A percentile compares a stretch with the other conserved stretches of the same genome.
Evolutionary conservation across 2,888 invertebrate species (phyloP).

Genomic region (Mythimna vitellina): DNA sequence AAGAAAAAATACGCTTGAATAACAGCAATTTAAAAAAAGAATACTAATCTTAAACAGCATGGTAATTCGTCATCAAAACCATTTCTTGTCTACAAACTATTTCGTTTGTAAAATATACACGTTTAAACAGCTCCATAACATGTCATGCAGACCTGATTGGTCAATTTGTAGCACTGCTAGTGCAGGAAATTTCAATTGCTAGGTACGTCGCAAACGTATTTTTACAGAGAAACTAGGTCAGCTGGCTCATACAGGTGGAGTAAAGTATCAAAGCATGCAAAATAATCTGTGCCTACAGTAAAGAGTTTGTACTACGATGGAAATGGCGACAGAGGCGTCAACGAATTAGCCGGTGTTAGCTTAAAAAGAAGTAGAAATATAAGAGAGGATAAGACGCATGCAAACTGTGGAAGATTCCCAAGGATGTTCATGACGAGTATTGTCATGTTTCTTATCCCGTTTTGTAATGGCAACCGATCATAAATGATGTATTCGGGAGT

Average conservation of each 20-base stretch:
- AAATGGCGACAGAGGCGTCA: conserved; percentile 8
- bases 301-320: background rate
- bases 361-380: background rate
- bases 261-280: conserved; percentile 28
- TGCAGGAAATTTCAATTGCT: conserved; percentile 65
- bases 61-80: background rate
- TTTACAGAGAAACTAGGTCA: conserved; percentile 59
- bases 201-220: conserved; percentile 55
- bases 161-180: conserved; percentile 53
- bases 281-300: conserved; percentile 23
- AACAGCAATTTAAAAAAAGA: no score
- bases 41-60: background rate
- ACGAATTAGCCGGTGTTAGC: background rate
- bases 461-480: background rate
- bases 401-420: background rate
- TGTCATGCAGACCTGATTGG: conserved; percentile 51
- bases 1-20: no score
- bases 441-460: background rate
- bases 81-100: background rate
- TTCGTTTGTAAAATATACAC: conserved; percentile 8
- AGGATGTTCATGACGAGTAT: background rate
- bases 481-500: conserved; percentile 2
- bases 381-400: background rate
- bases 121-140: conserved; percentile 48
- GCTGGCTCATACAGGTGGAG: conserved; percentile 29